Percentiles rank a stretch among this genome's conserved stretches.
phyloP scores from a whole-genome alignment of 2,888 invertebrate genomes.

The Lamellibrachia columna region DNA sequence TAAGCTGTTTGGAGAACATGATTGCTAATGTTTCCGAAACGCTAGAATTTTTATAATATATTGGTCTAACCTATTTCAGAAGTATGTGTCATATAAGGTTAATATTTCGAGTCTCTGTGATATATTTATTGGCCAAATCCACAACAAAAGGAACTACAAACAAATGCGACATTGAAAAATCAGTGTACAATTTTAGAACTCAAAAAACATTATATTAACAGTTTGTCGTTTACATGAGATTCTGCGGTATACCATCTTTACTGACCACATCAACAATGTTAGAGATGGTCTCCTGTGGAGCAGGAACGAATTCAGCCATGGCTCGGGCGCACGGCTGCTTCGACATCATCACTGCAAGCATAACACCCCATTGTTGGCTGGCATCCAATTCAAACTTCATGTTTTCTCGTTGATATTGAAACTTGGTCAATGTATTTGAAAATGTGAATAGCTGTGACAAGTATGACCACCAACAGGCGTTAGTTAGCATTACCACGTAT shows the following conservation, averaged over 20 bases:
- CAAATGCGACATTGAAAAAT: neutral
- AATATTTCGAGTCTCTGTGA: neutral
- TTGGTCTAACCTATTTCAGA: too few relatives aligned
- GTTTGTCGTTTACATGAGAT: neutral
- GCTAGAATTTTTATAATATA: neutral
- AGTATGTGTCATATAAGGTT: too few relatives aligned
- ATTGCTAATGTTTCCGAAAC: too few relatives aligned
- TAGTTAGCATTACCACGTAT: too few relatives aligned
- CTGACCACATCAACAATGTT: constrained; percentile 58
- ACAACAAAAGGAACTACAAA: neutral
- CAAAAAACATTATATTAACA: neutral
- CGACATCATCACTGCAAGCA: constrained; percentile 47
- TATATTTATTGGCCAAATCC: constrained; percentile 7
- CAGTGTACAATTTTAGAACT: neutral
- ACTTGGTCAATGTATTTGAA: neutral
- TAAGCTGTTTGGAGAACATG: too few relatives aligned
- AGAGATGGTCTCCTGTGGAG: constrained; percentile 56
- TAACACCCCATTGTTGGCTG: neutral
- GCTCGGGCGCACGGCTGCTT: constrained; percentile 46
- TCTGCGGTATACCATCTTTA: constrained; percentile 1
- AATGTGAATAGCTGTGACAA: too few relatives aligned
- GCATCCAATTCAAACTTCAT: neutral
- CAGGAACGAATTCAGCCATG: constrained; percentile 53
- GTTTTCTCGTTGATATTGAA: neutral
- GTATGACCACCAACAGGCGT: too few relatives aligned